These are phyloP conservation scores for Chirona hameri DNA, from an alignment of 2,888 invertebrate genomes.

Conservation along the genomic window DNA sequence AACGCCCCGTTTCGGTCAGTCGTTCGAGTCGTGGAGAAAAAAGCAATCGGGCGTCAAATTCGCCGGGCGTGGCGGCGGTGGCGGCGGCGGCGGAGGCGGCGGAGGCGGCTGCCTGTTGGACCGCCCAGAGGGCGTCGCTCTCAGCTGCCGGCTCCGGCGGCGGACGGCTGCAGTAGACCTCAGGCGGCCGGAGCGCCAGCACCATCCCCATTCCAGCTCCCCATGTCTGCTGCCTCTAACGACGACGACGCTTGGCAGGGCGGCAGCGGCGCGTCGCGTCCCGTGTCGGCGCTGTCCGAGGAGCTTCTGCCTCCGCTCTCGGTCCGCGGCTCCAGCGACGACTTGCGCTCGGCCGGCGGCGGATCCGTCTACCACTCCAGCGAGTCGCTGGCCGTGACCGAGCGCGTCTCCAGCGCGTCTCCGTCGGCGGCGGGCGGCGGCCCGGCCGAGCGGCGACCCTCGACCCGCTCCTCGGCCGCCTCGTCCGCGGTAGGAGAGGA, in stretches of 20 bases:
- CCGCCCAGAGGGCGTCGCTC: background rate
- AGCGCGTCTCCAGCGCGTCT: background rate
- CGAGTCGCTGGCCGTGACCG: background rate
- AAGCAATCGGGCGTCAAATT: slow-evolving; percentile 5
- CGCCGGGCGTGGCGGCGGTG: background rate
- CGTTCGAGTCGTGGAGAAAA: background rate
- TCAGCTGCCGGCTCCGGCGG: background rate
- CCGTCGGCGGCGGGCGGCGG: background rate
- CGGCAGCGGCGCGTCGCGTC: background rate
- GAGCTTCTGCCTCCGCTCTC: slow-evolving; percentile 23
- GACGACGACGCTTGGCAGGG: background rate
- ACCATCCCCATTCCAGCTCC: too few species aligned
- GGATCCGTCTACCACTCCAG: background rate
- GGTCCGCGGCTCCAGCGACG: background rate
- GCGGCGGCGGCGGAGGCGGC: background rate
- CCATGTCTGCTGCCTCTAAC: background rate
- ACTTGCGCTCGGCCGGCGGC: background rate
- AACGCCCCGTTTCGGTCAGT: background rate
- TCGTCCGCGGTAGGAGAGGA: background rate
- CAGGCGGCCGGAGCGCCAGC: background rate
- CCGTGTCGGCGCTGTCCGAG: background rate
- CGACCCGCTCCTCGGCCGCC: background rate
- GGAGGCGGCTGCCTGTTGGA: background rate
- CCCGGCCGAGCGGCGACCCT: background rate
- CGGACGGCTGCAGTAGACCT: background rate